These are phyloP conservation scores for Meteorus sp. DNA, from an alignment of 1,140 invertebrate genomes.

Conservation along the genomic window DNA sequence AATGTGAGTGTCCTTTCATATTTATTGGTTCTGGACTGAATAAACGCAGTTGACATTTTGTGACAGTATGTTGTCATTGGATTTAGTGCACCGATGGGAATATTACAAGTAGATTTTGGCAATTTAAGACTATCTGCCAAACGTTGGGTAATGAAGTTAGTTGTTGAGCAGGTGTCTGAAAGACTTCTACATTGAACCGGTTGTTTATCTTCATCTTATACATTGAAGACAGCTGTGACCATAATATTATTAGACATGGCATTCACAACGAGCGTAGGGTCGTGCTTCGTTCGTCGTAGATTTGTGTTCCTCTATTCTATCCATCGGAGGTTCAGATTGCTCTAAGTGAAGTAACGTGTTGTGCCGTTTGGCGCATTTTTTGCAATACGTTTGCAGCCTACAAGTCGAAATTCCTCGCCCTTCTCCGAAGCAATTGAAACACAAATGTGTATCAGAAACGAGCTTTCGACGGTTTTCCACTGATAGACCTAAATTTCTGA, in stretches of 20 bases:
- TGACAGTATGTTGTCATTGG: neutral
- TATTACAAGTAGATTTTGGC: neutral
- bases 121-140: slow-evolving; percentile 8
- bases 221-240: slow-evolving; percentile 1
- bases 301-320: no score
- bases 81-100: slow-evolving; percentile 25
- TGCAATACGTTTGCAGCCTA: slow-evolving; percentile 5
- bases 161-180: slow-evolving; percentile 22
- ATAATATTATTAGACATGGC: slow-evolving; percentile 6
- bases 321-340: no score
- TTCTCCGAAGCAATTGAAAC: slow-evolving; percentile 11
- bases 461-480: neutral
- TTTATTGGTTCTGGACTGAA: neutral
- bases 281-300: no score
- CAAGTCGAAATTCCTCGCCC: neutral
- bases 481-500: slow-evolving; percentile 14
- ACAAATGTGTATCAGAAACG: slow-evolving; percentile 6
- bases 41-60: neutral
- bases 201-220: slow-evolving; percentile 6
- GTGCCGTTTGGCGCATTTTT: slow-evolving; percentile 2
- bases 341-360: slow-evolving; percentile 20
- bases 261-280: neutral
- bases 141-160: slow-evolving; percentile 27
- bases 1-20: slow-evolving; percentile 11
- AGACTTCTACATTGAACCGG: slow-evolving; percentile 16